Base-by-base conservation (phyloP, 2,888 invertebrate species). In the Sphecodes monilicornis region DNA sequence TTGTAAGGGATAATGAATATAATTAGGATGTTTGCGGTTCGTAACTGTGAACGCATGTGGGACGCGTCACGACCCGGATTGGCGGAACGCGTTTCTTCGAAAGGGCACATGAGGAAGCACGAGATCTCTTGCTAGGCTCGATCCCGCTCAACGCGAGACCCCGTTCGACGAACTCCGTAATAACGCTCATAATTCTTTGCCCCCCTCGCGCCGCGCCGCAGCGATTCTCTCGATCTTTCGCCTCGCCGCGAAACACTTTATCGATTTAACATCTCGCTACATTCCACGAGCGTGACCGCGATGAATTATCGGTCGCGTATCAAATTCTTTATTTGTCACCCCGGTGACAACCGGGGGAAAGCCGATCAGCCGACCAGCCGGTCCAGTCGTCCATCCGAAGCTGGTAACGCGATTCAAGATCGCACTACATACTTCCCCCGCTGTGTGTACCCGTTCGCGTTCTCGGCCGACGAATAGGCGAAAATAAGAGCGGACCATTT, bases 271-370 rank as follows among this genome's bases (percentile, higher is more conserved):
- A 86, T 87, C 83, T 83, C 78, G 78, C 78, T 77, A 78, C 80
- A 78, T 86, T 86, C 80, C 80, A 76, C 54, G 79, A 43, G 66
- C 80, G 82, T 80, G 82, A 80, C 76, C 78, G 60, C 80, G 74
- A 88, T 86, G 82, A 89, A 89, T 86, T 85, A 90, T 85, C 81
- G 80, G 80, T 69, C 79, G 50, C 74, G 68, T 81, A 76, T 86
- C 60, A 81, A 81, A 89, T 88, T 68, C 73, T 89, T 90, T 90
- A 86, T 90, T 89, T 90, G 90, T 89, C 90, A 80, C 83, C 82
- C 13, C 64, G 85, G 82, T 86, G 83, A 89, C 90, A 80, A 80
- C 76, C 60, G 16, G 66, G 70, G 81, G 71, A 29, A n/a, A 66
- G 57, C 75, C 1, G 68, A 3, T 13, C 11, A 26, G 8, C 29